phyloP scores from a whole-genome alignment of 1,140 invertebrate species.

The Mercenaria mercenaria region DNA sequence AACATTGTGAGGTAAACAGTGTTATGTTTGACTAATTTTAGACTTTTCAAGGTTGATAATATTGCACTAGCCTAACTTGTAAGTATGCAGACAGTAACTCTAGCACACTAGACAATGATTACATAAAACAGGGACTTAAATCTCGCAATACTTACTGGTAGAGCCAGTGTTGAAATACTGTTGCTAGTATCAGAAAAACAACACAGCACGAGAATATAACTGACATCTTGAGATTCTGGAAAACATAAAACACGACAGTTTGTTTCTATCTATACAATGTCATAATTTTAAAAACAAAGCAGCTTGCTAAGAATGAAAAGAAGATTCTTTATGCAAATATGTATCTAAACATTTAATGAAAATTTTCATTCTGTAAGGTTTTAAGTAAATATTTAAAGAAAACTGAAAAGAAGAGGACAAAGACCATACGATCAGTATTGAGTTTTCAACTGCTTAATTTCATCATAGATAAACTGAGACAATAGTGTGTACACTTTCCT shows the following conservation, averaged over 20 bases:
- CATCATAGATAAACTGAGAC: no score
- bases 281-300: no score
- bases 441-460: no score
- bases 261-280: no score
- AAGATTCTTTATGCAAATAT: no score
- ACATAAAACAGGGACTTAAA: not conserved
- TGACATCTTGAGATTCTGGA: slow-evolving; percentile 79
- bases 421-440: no score
- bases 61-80: not conserved
- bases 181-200: slow-evolving; percentile 80
- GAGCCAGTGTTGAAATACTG: slow-evolving; percentile 81
- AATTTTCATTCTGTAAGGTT: no score
- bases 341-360: no score
- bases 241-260: slow-evolving; percentile 42
- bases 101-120: not conserved
- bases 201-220: slow-evolving; percentile 84
- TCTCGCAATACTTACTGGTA: slow-evolving; percentile 76
- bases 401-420: no score
- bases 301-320: no score
- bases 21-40: not conserved
- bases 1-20: not conserved
- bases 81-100: not conserved
- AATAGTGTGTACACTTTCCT: no score
- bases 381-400: no score
- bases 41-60: not conserved